A percentile compares a stretch with the other conserved stretches of the same genome.
phyloP scores from a whole-genome alignment of 2,113 vertebrate genomes.

The Misgurnus anguillicaudatus region DNA sequence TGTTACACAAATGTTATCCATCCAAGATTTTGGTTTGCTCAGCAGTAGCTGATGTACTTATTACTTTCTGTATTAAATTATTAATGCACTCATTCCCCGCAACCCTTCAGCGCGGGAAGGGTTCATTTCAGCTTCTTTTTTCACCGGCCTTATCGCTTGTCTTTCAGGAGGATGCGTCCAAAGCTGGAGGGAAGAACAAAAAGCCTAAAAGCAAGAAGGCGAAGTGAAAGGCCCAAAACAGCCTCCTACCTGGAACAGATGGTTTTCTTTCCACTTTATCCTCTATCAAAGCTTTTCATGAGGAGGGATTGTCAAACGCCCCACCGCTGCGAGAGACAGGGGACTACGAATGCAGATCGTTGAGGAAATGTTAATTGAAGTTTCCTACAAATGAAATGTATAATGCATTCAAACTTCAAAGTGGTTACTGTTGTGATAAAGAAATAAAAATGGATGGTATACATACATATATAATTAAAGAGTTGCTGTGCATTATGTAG shows the following conservation, averaged over 20 bases:
- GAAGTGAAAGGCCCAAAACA: slow-evolving; percentile 62
- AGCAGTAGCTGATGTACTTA: neutral
- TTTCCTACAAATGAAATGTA: neutral
- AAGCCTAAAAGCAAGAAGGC: slow-evolving; percentile 73
- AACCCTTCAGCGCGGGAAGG: neutral
- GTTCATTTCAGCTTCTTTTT: slow-evolving; percentile 19
- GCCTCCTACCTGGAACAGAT: neutral
- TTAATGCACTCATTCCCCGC: neutral
- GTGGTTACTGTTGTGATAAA: too few relatives aligned
- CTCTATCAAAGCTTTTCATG: neutral
- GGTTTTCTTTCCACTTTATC: neutral
- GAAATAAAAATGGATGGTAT: too few relatives aligned
- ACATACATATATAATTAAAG: neutral
- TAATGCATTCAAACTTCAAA: neutral
- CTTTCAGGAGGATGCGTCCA: slow-evolving; percentile 71
- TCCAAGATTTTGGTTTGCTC: neutral
- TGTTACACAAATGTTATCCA: neutral
- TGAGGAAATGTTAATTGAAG: neutral
- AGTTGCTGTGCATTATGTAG: neutral
- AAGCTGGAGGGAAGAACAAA: slow-evolving; percentile 69
- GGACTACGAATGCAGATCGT: neutral
- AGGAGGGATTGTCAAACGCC: neutral
- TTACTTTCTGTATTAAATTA: neutral
- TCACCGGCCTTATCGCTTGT: neutral
- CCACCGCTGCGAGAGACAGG: neutral